A percentile compares a stretch with the other conserved stretches of the same genome.
These are phyloP conservation scores for Podotricha telesiphe DNA, from an alignment of 2,888 invertebrate genomes.

Conservation along the genomic window DNA sequence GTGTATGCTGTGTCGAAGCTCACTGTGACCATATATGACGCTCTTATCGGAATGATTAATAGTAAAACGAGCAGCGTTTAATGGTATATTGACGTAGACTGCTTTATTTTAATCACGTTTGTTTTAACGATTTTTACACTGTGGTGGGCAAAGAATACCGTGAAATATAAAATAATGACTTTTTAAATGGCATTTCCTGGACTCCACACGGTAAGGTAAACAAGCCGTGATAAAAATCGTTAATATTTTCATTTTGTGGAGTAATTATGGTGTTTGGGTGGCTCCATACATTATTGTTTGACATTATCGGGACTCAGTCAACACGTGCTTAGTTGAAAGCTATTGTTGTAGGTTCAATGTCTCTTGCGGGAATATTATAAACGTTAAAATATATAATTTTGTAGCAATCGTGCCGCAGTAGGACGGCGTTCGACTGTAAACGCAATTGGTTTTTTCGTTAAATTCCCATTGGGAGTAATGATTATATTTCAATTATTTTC, in stretches of 20 bases:
- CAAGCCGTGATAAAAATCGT: slow-evolving; percentile 17
- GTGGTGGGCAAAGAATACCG: slow-evolving; percentile 17
- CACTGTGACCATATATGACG: slow-evolving; percentile 46
- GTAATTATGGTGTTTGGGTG: slow-evolving; percentile 1
- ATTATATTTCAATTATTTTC: too few species aligned
- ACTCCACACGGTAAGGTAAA: slow-evolving; percentile 8
- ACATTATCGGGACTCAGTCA: neutral
- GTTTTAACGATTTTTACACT: slow-evolving; percentile 34
- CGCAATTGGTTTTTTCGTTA: too few species aligned
- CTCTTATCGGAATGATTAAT: slow-evolving; percentile 49
- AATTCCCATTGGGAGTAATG: too few species aligned
- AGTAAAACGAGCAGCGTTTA: slow-evolving; percentile 37
- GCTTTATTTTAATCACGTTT: slow-evolving; percentile 37
- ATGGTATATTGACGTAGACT: slow-evolving; percentile 43
- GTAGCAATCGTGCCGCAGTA: too few species aligned
- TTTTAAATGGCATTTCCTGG: slow-evolving; percentile 21
- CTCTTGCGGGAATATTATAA: too few species aligned
- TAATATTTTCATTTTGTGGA: neutral
- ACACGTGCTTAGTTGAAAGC: neutral
- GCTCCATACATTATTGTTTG: neutral
- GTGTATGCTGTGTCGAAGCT: slow-evolving; percentile 17
- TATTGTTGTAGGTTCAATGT: too few species aligned
- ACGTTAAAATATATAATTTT: too few species aligned
- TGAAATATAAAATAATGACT: slow-evolving; percentile 17
- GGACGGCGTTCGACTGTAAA: too few species aligned